Evolutionary conservation across 2,113 vertebrate genomes (phyloP), one percentile per base, ranked within the genome.

Genomic region (Brachyhypopomus gauderio): DNA sequence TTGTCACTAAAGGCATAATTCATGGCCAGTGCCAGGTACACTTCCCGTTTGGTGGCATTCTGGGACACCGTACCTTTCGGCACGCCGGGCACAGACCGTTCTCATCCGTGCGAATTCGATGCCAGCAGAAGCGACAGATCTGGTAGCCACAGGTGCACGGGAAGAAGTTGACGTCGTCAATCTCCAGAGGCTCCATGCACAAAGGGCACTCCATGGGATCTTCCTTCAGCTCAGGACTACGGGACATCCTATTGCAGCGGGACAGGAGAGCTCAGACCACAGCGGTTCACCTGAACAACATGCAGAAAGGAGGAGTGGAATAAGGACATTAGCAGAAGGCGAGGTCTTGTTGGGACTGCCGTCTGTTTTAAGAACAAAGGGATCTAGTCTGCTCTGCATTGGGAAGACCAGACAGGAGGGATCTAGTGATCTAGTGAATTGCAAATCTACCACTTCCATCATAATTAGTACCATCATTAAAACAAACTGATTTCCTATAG

Each of bases 101-200:
- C 92, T 99, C 97, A 85, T 98, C 98, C 94, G 98, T 99, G 91
- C 98, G 97, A 89, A 99, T 99, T 90, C 98, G 95, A 90, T 99
- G 98, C 98, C 97, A 98, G 94, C 97, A 99, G 92, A 99, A 99
- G 88, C 98, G 96, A 91, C 98, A 99, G 84, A 98, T 99, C 93
- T 99, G 97, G 91, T 99, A 99, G 91, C 97, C 97, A 88, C 97
- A 99, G 89, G 98, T 99, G 94, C 98, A 99, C 88, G 98, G 98
- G 89, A 98, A 99, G 90, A 99, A 99, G 94, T 99, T 98, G 93
- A 99, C 96, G 84, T 99, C 98, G 84, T 99, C 98, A 77, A 99
- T 99, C 91, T 99, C 98, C 90, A 99, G 92, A 25, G 97, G 97
- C 85, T 99, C 97, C 98, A 99, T 98, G 93, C 98, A 99, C 92